Evolutionary conservation across 1,140 invertebrate genomes (phyloP), one percentile per base, ranked within the genome.

Genomic region (Zaprionus davidi): DNA sequence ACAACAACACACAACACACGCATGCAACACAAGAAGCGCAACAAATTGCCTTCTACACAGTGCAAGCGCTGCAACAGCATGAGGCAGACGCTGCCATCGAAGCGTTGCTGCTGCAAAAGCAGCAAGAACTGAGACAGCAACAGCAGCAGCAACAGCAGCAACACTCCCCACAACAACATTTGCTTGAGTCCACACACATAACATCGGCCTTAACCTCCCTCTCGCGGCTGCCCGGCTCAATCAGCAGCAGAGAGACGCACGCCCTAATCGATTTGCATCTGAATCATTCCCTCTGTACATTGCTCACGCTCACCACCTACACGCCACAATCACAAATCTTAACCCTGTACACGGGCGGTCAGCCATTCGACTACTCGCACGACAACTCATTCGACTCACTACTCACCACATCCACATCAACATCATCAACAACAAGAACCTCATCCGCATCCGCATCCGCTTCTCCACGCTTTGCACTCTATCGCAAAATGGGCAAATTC

Each of bases 401-500:
- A 24, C 26, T 38, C 13, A 59, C 49, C 62, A 34, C 63, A 49
- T 59, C 51, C 26, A 20, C 59, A 56, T 66, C 71, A 17, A 62
- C 26, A 46, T 63, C 62, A 65, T 51, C 44, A 36, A 13, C 64
- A 28, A 26, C 51, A 13, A 9, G 28, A 46, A 59, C 71, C 41
- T n/a, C 41, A 73, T 59, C 74, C 36, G 60, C 70, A 41, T 77
- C 73, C 41, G 65, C 73, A 58, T 73, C 74, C 22, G 65, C 75
- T 44, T 59, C 77, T 34, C 28, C 82, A 51, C 59, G 71, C 60
- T 86, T 79, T 57, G 71, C 82, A 68, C 76, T 92, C 70, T 85
- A 78, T 65, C 82, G 86, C 15, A 79, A 92, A 92, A 92, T 90
- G 88, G 91, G 91, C 41, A 84, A 91, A 81, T 92, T 92, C 76